Percentiles rank a stretch among this genome's conserved stretches.
These are phyloP conservation scores for Elanus axillaris DNA, from an alignment of 2,113 vertebrate species.

Conservation along the genomic window DNA sequence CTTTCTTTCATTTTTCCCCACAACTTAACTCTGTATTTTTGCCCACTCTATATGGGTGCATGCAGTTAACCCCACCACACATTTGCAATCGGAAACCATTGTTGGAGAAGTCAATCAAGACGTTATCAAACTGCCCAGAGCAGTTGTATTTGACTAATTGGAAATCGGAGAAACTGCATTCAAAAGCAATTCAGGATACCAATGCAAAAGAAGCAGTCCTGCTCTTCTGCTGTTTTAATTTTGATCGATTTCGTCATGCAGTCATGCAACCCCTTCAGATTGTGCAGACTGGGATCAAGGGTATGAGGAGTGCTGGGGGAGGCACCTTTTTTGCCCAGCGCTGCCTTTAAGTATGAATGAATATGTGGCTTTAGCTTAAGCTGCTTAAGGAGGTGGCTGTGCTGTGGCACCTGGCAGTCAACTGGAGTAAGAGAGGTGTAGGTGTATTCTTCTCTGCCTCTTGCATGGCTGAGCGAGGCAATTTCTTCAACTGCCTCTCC, in stretches of 20 bases:
- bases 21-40: background rate
- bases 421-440: background rate
- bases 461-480: background rate
- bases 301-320: background rate
- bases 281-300: background rate
- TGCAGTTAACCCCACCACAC: background rate
- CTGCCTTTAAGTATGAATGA: background rate
- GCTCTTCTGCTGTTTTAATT: background rate
- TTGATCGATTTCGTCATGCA: background rate
- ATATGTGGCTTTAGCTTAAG: background rate
- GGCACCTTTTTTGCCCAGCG: background rate
- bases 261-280: background rate
- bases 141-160: background rate
- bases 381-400: background rate
- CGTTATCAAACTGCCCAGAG: background rate
- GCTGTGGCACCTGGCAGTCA: background rate
- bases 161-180: background rate
- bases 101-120: background rate
- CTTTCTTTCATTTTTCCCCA: background rate
- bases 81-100: background rate
- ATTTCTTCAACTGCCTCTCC: background rate
- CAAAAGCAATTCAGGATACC: background rate
- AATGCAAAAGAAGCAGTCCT: background rate
- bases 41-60: background rate
- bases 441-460: background rate